A percentile compares a stretch with the other conserved stretches of the same genome.
phyloP scores from a whole-genome alignment of 1,140 invertebrate species.

The Thaumetopoea pityocampa region DNA sequence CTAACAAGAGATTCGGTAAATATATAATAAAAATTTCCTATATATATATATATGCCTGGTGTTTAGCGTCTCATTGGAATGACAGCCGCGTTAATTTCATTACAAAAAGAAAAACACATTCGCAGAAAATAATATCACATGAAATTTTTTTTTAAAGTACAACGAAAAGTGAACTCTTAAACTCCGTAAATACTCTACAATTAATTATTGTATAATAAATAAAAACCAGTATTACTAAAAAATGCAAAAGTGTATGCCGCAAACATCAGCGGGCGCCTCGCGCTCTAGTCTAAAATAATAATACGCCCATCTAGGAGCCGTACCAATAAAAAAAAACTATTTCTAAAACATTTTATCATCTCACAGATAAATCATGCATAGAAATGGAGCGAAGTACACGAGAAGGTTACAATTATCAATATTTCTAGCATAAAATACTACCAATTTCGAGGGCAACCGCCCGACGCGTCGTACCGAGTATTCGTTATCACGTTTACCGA shows the following conservation, averaged over 20 bases:
- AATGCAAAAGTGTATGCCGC: constrained; percentile 67
- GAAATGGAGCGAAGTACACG: constrained; percentile 32
- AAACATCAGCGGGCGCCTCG: constrained; percentile 59
- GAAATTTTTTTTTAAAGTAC: constrained; percentile 64
- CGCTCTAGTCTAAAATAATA: constrained; percentile 21
- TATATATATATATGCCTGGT: not conserved
- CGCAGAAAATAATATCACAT: constrained; percentile 70
- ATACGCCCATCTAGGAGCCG: constrained; percentile 17
- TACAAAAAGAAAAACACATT: constrained; percentile 50
- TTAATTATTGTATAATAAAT: constrained; percentile 66
- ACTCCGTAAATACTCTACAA: constrained; percentile 66
- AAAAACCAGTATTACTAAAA: constrained; percentile 69
- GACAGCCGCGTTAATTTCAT: constrained; percentile 40
- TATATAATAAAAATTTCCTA: constrained; percentile 19
- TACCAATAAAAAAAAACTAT: constrained; percentile 8
- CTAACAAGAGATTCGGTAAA: constrained; percentile 53
- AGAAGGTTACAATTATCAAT: constrained; percentile 33
- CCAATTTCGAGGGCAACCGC: constrained; percentile 37
- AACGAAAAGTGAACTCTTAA: constrained; percentile 63
- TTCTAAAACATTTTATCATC: constrained; percentile 70
- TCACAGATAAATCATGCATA: constrained; percentile 66
- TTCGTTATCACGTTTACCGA: constrained; percentile 35
- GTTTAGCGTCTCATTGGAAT: constrained; percentile 38
- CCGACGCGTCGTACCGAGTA: constrained; percentile 32
- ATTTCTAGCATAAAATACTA: constrained; percentile 52